Evolutionary conservation across 2,113 vertebrate species (phyloP), one percentile per base, ranked within the genome.

Genomic region (Elaphurus davidianus): DNA sequence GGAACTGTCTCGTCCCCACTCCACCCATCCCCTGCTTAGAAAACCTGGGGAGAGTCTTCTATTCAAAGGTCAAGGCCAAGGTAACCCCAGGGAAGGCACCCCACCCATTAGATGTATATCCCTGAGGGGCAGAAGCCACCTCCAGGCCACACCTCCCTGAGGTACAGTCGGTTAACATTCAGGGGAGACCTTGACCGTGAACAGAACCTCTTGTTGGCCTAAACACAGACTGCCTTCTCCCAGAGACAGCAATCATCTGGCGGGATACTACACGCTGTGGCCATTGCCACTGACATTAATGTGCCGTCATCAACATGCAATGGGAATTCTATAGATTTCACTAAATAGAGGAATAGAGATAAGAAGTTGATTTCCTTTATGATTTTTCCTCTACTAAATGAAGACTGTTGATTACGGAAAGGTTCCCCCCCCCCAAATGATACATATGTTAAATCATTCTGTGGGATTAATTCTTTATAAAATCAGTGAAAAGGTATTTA

Each of bases 321-420:
- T 6, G n/a, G 74, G 64, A 90, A 60, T 81, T 62, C 43, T 52
- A 87, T 0, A 95, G 52, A 87, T 64, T 57, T 94, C 23, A 50
- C 10, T 33, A 17, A 85, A 47, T 1, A 87, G 40, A 60, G 90
- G 64, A 90, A 84, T 5, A 92, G 21, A 93, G n/a, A 59, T 71
- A 30, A 95, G 21, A 89, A 40, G n/a, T 13, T 88, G 71, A 88
- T 60, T 93, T 47, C 74, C 23, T 64, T 90, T 45, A 92, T n/a
- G 54, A 87, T 55, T 64, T 85, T 95, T 55, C 17, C 78, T 64
- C 55, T 92, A 85, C n/a, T 54, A 97, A 96, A 85, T 64, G 78
- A 96, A 95, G 1, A 25, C 90, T 60, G 64, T 21, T 87, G 43
- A 91, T 94, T 78, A 67, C 4, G 90, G 67, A 94, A n/a, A 11